Base-by-base conservation (phyloP, 2,888 invertebrate species). In the Pandemis heparana region DNA sequence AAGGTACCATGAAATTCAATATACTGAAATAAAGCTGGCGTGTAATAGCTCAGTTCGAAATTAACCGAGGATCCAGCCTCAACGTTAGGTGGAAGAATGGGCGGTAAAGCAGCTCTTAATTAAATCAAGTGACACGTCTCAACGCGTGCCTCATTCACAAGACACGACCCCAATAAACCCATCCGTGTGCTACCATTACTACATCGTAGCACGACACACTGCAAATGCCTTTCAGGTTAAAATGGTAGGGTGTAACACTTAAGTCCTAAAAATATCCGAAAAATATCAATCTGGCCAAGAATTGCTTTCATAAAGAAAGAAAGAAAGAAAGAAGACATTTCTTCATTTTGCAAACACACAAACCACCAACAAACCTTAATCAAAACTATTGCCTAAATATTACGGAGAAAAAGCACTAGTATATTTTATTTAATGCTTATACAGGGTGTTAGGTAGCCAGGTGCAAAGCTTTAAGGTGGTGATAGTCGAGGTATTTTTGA, bases 121-220 rank as follows among this genome's bases (percentile, higher is more conserved):
- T 94, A 94, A 94, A 94, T 94, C 93, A 93, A 94, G 94, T 91
- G 93, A 94, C 92, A 89, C 87, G 93, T 92, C 92, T 92, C 90
- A 88, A 83, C 89, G 87, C 90, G 87, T 89, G 90, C 92, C 90
- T 93, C 92, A 94, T 94, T 94, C 93, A 93, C 92, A 90, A 89
- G 89, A 91, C 92, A 90, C 89, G 89, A 91, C 92, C 92, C 89
- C 90, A 92, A 92, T 93, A 93, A 92, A 92, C 87, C 86, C 85
- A 84, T 63, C 63, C 73, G 32, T 51, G 56, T n/a, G 6, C 23
- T 41, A 56, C 6, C 16, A 62, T 62, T 46, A 46, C 62, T 67
- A 23, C 41, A 43, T 46, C 23, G 4, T 18, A 18, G 16, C 32
- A 46, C 8, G 63, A 7, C 43, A 62, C 14, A 46, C 77, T 81